Evolutionary conservation across 2,113 vertebrate genomes (phyloP).

Genomic region (Nanorana parkeri): DNA sequence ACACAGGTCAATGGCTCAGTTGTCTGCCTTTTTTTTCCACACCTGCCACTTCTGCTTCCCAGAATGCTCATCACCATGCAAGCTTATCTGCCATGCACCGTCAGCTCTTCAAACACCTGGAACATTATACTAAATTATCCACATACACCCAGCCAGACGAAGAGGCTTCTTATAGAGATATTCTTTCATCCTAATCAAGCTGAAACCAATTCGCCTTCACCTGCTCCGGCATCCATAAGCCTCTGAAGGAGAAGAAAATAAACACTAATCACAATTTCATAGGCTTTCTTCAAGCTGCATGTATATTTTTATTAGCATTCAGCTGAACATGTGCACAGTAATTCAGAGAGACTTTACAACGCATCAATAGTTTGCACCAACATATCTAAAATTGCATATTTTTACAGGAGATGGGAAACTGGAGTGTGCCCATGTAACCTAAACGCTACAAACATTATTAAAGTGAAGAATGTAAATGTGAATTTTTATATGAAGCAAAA

Average conservation of each 20-base stretch:
- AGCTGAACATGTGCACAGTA: slow-evolving; percentile 48
- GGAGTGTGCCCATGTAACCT: too few species aligned
- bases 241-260: slow-evolving; percentile 43
- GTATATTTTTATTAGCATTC: slow-evolving; percentile 56
- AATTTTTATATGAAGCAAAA: too few species aligned
- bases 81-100: slow-evolving; percentile 55
- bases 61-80: slow-evolving; percentile 53
- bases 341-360: slow-evolving; percentile 39
- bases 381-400: slow-evolving; percentile 40
- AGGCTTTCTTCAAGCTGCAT: slow-evolving; percentile 48
- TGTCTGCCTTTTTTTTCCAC: slow-evolving; percentile 30
- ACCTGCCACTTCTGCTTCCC: slow-evolving; percentile 53
- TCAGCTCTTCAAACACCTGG: slow-evolving; percentile 59
- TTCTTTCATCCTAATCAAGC: slow-evolving; percentile 57
- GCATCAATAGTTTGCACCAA: slow-evolving; percentile 28
- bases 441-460: too few species aligned
- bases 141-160: slow-evolving; percentile 56
- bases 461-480: too few species aligned
- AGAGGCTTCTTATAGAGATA: slow-evolving; percentile 57
- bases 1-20: slow-evolving; percentile 37
- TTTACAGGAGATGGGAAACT: neutral
- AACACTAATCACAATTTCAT: slow-evolving; percentile 58
- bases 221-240: slow-evolving; percentile 40
- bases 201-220: slow-evolving; percentile 55
- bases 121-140: slow-evolving; percentile 59